Evolutionary conservation across 2,113 vertebrate genomes (phyloP), one percentile per base, ranked within the genome.

Genomic region (Maccullochella peelii): DNA sequence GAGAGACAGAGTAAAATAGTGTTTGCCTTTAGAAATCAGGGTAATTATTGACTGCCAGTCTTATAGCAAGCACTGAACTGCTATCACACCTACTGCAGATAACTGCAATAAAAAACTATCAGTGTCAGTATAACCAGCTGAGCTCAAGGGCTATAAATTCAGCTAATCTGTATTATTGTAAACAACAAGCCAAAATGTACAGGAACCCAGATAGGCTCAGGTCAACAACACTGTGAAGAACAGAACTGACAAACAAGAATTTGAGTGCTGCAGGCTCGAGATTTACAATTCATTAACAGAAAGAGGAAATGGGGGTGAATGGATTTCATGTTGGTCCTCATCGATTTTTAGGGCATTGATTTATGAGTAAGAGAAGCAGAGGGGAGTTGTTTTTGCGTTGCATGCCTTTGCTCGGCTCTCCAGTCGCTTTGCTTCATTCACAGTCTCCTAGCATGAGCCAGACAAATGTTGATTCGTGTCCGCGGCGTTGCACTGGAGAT

Each of bases 261-360:
- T 78, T 77, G 58, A 80, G 38, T 5, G 69, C 61, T 57, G 68
- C 27, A 7, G 80, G 33, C 75, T 40, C 9, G 50, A 74, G 61
- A 79, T 88, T 88, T 89, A 87, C 77, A 75, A 72, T 81, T 90
- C 78, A 89, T 91, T 92, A 89, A 87, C 86, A 72, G 77, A 88
- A 89, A 85, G 76, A 89, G 83, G 86, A 85, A 91, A 91, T 84
- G 38, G 42, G 40, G 49, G 55, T 2, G 57, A 90, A 86, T 87
- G 20, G 81, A 91, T 91, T 87, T 81, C 40, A 75, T 71, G 70
- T 80, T 36, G 20, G 30, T 70, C 76, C 33, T 55, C 63, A 85
- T 92, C 0, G 79, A 89, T 89, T 91, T 84, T 74, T 63, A 50
- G 44, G 57, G 8, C 69, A 79, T 68, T 89, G 86, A 88, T 92